These are phyloP conservation scores for Notothenia rossii DNA, from an alignment of 2,113 vertebrate genomes.

Conservation along the genomic window DNA sequence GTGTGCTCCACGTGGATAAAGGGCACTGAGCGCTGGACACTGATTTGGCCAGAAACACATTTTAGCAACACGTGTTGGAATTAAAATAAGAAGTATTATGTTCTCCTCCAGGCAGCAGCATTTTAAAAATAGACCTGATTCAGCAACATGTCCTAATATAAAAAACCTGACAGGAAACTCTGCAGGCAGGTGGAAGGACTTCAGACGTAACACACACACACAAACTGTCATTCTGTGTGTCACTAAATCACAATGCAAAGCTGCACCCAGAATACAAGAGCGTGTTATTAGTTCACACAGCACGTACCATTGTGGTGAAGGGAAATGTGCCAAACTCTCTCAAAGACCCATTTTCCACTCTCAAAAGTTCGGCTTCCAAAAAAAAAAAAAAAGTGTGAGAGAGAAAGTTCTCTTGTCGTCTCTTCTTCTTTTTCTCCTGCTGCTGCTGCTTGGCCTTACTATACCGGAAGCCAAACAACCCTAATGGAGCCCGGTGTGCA, in stretches of 20 bases:
- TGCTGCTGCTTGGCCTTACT: constrained; percentile 58
- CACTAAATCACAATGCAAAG: constrained; percentile 52
- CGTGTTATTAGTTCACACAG: constrained; percentile 83
- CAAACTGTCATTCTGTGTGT: constrained; percentile 29
- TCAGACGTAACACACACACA: constrained; percentile 17
- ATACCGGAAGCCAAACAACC: constrained; percentile 80
- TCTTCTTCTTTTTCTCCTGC: constrained; percentile 54
- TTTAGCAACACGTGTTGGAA: constrained; percentile 17
- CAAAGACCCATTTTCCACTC: constrained; percentile 87
- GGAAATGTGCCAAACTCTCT: constrained; percentile 85
- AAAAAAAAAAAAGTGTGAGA: constrained; percentile 67
- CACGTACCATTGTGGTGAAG: constrained; percentile 88
- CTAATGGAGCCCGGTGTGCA: constrained; percentile 74
- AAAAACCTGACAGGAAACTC: constrained; percentile 30
- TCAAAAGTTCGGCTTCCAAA: constrained; percentile 81
- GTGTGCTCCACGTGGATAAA: constrained; percentile 55
- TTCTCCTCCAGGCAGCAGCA: not conserved
- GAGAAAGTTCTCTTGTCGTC: constrained; percentile 66
- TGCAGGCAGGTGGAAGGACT: constrained; percentile 63
- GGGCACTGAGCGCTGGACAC: constrained; percentile 53
- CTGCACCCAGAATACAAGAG: constrained; percentile 73
- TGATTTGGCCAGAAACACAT: constrained; percentile 40
- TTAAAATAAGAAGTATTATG: constrained; percentile 27
- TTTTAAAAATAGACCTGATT: constrained; percentile 10
- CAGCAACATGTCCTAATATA: not conserved